Evolutionary conservation across 2,797 vertebrate species (phyloP), one percentile per base, ranked within the genome.

Genomic region (Pangasius macronema): DNA sequence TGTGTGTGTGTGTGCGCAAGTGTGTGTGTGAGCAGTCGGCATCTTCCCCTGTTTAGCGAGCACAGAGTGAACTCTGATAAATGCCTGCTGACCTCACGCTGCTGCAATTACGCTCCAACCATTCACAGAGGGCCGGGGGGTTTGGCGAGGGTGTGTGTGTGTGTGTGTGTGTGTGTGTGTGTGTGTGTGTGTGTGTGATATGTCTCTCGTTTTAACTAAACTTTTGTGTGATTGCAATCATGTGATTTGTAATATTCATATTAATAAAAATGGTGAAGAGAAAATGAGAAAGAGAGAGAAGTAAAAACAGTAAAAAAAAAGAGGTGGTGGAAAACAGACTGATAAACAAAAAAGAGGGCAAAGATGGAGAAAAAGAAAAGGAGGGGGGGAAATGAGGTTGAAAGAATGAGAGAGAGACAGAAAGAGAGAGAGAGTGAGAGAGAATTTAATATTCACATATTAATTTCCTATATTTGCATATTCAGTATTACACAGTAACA

Each of bases 1-100:
- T 55, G 68, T 82, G 85, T 82, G 36, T 30, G 55, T 18, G 57
- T 72, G 80, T 72, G 61, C 80, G 83, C 95, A 93, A 94, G 92
- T 96, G 96, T 22, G 79, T n/a, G n/a, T 70, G 65, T 83, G 49
- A 70, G 65, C 30, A 1, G 30, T 76, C 72, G 68, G 70, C 97
- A 97, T 97, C 95, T 95, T 97, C 95, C 95, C 91, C 96, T 96
- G 96, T 97, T 76, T 96, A 95, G 96, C 95, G 90, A 94, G 93
- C 95, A 3, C 95, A 94, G 95, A 95, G 95, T 39, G 75, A 84
- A 83, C 96, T 96, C 95, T 95, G 96, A 98, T 98, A 97, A 98
- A 99, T 98, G 97, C 97, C 95, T 95, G 97, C 97, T 99, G 98
- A 99, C 98, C 98, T 99, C 98, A 98, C 97, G 97, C 97, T 95